A percentile compares a stretch with the other conserved stretches of the same genome.
These are phyloP conservation scores for Criorhina ranunculi DNA, from an alignment of 2,888 invertebrate species.

Conservation along the genomic window DNA sequence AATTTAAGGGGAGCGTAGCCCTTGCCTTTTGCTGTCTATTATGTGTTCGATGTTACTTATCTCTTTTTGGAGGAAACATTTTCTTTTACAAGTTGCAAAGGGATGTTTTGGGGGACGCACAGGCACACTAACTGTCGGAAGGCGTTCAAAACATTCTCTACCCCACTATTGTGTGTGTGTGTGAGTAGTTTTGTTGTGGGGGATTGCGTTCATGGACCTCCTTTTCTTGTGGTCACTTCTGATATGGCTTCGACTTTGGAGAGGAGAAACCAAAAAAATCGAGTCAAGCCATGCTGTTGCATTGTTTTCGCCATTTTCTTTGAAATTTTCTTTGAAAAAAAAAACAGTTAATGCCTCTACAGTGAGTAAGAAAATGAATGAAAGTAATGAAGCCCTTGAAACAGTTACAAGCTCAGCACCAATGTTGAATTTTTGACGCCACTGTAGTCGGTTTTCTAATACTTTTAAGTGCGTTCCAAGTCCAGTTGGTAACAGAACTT, in stretches of 20 bases:
- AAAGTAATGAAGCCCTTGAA: too few species aligned
- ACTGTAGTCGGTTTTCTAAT: too few species aligned
- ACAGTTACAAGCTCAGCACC: too few species aligned
- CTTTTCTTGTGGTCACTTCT: conserved; percentile 3
- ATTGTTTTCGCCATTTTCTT: conserved; percentile 58
- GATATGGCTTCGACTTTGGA: background rate
- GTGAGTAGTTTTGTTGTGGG: background rate
- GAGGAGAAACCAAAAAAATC: conserved; percentile 8
- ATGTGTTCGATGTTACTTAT: conserved; percentile 14
- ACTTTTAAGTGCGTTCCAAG: too few species aligned
- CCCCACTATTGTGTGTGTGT: background rate
- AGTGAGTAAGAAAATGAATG: background rate
- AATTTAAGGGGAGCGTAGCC: conserved; percentile 12
- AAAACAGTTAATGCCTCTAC: too few species aligned
- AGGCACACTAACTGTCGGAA: conserved; percentile 7
- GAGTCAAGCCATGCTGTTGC: conserved; percentile 45
- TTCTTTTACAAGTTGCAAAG: conserved; percentile 15
- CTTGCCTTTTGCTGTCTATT: too few species aligned
- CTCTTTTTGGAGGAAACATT: conserved; percentile 8
- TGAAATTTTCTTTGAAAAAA: background rate
- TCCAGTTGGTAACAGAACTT: too few species aligned
- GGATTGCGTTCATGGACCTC: conserved; percentile 23
- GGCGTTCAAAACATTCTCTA: conserved; percentile 7
- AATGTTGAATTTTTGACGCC: too few species aligned
- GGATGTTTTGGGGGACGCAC: conserved; percentile 22